Base-by-base conservation (phyloP, 2,113 vertebrate species). In the Okapia johnstoni region DNA sequence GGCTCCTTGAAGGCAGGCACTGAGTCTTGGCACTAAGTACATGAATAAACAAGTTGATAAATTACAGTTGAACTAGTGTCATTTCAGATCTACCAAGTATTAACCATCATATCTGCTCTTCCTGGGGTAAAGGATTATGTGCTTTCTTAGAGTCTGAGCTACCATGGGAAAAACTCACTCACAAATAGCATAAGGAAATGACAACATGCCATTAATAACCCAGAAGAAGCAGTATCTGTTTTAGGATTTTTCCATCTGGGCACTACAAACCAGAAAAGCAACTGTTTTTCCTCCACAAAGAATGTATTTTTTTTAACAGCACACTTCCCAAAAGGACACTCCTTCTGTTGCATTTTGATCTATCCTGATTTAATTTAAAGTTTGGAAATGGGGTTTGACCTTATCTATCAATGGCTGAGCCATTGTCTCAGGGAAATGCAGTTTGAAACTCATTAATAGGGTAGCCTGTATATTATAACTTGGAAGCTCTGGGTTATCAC, bases 401-500 rank as follows among this genome's bases (percentile, higher is more conserved):
- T 98, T 96, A 97, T 92, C 94, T 97, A 95, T 98, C 61, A 94
- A 77, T 92, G 77, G 58, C 8, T 55, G 88, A 95, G 92, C 48
- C 0, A 5, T 96, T 97, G 50, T 28, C 55, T 97, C 90, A 88
- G 96, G 88, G 94, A 96, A 97, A 97, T 94, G 46, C 28, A 94
- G 88, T 96, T 90, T 96, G 94, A 97, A 96, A 97, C 89, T 98
- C 95, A 96, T 98, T 99, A 98, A 97, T 97, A 97, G 94, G 30
- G 63, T 96, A 98, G 95, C 85, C 91, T 90, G 76, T 92, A 97
- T 80, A 90, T 97, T 98, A 97, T 97, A 98, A 98, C 86, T 96
- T 96, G 97, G 97, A 98, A 98, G 96, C 95, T 98, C 95, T 96
- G 97, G 88, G 94, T 98, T 99, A 98, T 97, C 97, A 98, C 43